Percentiles rank a stretch among this genome's conserved stretches.
Evolutionary conservation across 2,113 vertebrate genomes (phyloP).

Genomic region (Hymenochirus boettgeri): DNA sequence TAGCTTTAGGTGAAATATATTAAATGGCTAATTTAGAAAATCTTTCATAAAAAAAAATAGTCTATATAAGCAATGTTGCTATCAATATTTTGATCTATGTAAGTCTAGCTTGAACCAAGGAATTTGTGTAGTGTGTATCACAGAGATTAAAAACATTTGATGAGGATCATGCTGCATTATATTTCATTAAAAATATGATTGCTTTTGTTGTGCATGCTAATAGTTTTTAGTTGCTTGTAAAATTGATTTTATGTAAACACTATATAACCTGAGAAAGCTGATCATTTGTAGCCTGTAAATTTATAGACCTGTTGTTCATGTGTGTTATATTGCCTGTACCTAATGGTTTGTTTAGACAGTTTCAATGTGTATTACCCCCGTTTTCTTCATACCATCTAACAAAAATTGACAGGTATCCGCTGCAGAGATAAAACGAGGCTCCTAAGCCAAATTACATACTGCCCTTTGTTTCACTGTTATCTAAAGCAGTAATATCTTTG

Average conservation of each 20-base stretch:
- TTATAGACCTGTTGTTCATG: constrained; percentile 71
- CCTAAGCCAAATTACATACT: constrained; percentile 48
- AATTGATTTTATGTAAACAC: constrained; percentile 74
- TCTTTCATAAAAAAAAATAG: too few relatives aligned
- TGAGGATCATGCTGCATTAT: constrained; percentile 29
- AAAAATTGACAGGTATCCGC: constrained; percentile 61
- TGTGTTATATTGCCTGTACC: constrained; percentile 69
- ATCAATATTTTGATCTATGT: not conserved
- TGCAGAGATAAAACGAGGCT: constrained; percentile 61
- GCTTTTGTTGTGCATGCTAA: constrained; percentile 53
- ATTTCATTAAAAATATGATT: constrained; percentile 48
- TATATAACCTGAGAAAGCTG: constrained; percentile 50
- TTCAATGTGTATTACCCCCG: constrained; percentile 65
- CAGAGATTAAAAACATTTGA: not conserved
- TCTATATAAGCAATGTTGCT: not conserved
- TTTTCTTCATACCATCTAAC: constrained; percentile 55
- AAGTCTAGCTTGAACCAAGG: not conserved
- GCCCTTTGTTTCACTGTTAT: constrained; percentile 57
- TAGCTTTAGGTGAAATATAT: too few relatives aligned
- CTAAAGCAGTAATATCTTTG: constrained; percentile 40
- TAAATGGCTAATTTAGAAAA: too few relatives aligned
- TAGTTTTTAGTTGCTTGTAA: constrained; percentile 67
- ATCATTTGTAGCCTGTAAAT: constrained; percentile 59
- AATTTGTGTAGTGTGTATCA: not conserved
- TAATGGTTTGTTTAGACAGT: constrained; percentile 76